Conservation (phyloP, 2,113 vertebrate species). For the Taurulus bubalis region DNA sequence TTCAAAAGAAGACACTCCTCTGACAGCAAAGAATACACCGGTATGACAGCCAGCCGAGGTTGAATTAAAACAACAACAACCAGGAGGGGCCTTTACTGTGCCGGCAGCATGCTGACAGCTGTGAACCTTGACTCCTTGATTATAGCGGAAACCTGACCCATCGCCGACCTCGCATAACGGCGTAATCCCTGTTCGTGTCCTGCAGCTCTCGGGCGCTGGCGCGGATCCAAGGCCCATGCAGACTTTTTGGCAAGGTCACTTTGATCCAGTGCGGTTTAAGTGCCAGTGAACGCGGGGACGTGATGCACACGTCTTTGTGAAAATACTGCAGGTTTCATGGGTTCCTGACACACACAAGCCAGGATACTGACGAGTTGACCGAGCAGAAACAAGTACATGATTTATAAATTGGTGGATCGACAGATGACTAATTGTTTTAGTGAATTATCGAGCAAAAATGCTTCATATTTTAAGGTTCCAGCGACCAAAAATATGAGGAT, state of each 20-base stretch:
- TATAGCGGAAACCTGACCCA: constrained; percentile 31
- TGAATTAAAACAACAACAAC: background rate
- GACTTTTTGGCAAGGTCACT: constrained; percentile 59
- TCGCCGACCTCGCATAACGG: constrained; percentile 10
- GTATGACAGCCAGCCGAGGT: background rate
- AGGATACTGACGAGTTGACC: background rate
- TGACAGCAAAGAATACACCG: constrained; percentile 20
- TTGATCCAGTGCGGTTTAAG: constrained; percentile 36
- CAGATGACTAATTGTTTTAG: background rate
- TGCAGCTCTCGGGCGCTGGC: constrained; percentile 4
- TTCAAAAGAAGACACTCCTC: constrained; percentile 15
- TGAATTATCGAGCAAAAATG: background rate
- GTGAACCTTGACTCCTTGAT: constrained; percentile 47
- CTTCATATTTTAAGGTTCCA: background rate
- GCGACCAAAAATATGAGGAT: background rate
- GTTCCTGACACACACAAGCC: background rate
- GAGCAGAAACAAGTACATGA: too few relatives aligned
- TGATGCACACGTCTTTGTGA: background rate
- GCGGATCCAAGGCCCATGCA: constrained; percentile 35
- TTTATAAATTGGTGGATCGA: too few relatives aligned
- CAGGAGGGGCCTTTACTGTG: background rate
- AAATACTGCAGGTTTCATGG: too few relatives aligned
- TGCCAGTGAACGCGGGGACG: constrained; percentile 50
- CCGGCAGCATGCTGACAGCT: constrained; percentile 45
- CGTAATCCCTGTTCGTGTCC: constrained; percentile 37